Evolutionary conservation across 2,797 vertebrate species (phyloP), one percentile per base, ranked within the genome.

Genomic region (Peromyscus nudipes): DNA sequence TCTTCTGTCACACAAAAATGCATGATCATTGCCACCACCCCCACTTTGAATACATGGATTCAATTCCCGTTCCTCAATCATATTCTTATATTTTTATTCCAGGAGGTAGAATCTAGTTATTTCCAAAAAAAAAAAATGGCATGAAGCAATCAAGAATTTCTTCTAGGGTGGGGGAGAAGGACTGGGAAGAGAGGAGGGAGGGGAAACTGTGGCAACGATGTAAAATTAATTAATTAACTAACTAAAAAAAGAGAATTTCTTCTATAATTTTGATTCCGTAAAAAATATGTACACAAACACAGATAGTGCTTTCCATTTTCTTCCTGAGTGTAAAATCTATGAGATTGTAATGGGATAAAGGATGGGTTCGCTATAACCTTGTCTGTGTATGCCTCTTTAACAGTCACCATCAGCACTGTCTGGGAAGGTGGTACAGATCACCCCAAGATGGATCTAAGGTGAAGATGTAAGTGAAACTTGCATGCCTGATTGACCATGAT

Each of bases 401-500:
- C 60, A n/a, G 27, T 37, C 34, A 9, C 55, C 52, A 64, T 85
- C 62, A 86, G 23, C 31, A 31, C 4, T 67, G 16, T 86, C 12
- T 76, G 65, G 76, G 14, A 92, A 96, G 64, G 25, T 64, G 79
- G 5, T 25, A 27, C 49, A 52, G 46, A 85, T 83, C 37, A 64
- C 71, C 34, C 55, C 52, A 64, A 60, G 95, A 79, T 19, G 23
- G 65, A 95, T 96, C 77, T 95, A 80, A 97, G 43, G 21, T 76
- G 67, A 83, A 75, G 85, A 79, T 86, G 31, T 49, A 65, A 80
- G 90, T 91, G 43, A 95, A 76, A 62, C 13, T 65, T 0, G 9
- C 11, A 23, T 64, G 84, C 40, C 69, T 95, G 16, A 55, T 27
- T 93, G 82, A 96, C 82, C 86, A 84, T 37, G 25, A 31, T 31